Conservation (phyloP, 2,113 vertebrate genomes). For the Cryptotis parvus region DNA sequence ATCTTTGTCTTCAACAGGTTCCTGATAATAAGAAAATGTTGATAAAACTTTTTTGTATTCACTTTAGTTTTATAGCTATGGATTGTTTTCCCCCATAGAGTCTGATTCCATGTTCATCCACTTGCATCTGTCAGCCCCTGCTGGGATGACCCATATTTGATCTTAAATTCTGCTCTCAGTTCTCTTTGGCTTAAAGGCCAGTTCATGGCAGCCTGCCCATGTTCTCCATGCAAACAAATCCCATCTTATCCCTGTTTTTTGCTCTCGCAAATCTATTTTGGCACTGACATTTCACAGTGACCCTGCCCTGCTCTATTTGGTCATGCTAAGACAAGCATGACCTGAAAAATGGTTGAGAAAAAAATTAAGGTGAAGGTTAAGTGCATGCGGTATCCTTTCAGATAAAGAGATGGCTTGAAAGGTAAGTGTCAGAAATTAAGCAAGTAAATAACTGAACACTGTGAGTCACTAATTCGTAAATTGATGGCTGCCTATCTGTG, state of each 20-base stretch:
- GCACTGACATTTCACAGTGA: constrained; percentile 63
- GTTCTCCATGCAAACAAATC: constrained; percentile 48
- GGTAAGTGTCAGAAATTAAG: constrained; percentile 70
- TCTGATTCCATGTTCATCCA: constrained; percentile 51
- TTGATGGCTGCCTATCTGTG: constrained; percentile 44
- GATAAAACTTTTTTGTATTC: background rate
- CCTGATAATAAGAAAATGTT: background rate
- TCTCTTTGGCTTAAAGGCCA: constrained; percentile 67
- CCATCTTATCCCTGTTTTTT: constrained; percentile 39
- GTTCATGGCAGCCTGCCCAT: background rate
- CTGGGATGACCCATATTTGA: constrained; percentile 62
- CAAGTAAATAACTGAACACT: constrained; percentile 63
- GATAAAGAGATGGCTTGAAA: constrained; percentile 60
- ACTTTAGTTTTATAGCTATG: constrained; percentile 56
- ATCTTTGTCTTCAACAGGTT: constrained; percentile 23
- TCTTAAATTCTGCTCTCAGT: constrained; percentile 54
- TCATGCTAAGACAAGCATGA: constrained; percentile 73
- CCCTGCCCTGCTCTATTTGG: constrained; percentile 56
- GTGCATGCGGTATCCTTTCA: constrained; percentile 21
- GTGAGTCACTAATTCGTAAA: constrained; percentile 43
- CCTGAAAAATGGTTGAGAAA: constrained; percentile 66
- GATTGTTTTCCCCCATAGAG: constrained; percentile 27
- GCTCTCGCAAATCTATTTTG: constrained; percentile 69
- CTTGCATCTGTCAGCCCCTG: constrained; percentile 42
- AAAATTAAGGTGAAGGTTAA: constrained; percentile 69